phyloP scores from a whole-genome alignment of 2,113 vertebrate species.

The Anolis sagrei region DNA sequence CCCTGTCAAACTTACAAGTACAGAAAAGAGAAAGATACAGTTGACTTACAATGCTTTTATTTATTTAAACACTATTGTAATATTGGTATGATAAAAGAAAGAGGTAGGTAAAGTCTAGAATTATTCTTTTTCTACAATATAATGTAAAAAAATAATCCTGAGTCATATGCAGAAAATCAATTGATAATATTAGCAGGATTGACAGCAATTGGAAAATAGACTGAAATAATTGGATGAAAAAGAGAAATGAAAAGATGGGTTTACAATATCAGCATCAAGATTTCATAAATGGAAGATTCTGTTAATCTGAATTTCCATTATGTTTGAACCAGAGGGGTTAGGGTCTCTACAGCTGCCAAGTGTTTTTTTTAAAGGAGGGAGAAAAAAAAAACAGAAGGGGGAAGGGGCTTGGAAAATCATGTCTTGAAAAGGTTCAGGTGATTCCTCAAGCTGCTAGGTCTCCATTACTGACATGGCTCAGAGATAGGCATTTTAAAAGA shows the following conservation, averaged over 20 bases:
- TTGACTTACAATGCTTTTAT: neutral
- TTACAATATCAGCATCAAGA: neutral
- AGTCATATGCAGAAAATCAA: neutral
- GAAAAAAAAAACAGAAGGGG: neutral
- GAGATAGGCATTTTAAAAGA: too few species aligned
- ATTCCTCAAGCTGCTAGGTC: too few species aligned
- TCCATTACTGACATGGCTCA: too few species aligned
- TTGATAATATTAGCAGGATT: neutral
- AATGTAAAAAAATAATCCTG: neutral
- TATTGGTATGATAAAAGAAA: neutral
- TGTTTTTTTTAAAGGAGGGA: neutral
- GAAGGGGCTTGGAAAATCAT: too few species aligned
- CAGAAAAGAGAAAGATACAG: neutral
- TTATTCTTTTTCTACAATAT: neutral
- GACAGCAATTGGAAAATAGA: neutral
- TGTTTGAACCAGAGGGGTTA: neutral
- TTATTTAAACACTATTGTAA: neutral
- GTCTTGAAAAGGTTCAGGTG: too few species aligned
- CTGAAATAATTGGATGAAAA: neutral
- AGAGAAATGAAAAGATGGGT: neutral
- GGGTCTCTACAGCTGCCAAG: neutral
- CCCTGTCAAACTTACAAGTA: neutral
- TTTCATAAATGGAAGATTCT: neutral
- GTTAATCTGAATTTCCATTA: neutral
- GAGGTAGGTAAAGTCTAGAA: neutral